A percentile compares a stretch with the other conserved stretches of the same genome.
Evolutionary conservation across 1,140 invertebrate genomes (phyloP).

Genomic region (Philopotamus ludificatus): DNA sequence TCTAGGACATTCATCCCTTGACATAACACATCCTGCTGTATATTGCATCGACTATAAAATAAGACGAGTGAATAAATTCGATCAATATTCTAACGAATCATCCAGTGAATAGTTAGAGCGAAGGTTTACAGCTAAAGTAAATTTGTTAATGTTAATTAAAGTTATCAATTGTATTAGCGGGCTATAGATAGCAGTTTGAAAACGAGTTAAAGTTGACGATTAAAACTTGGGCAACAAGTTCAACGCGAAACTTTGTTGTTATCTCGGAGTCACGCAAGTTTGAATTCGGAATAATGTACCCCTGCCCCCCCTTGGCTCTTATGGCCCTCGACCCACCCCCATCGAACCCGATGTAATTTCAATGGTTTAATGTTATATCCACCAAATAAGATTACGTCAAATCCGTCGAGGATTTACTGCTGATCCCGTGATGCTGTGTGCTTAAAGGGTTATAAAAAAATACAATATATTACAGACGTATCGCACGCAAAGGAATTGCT

Average conservation of each 20-base stretch:
- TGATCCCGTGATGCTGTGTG: background rate
- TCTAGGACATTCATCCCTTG: background rate
- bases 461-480: too few relatives aligned
- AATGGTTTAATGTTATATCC: slow-evolving; percentile 5
- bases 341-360: background rate
- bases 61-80: too few relatives aligned
- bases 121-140: background rate
- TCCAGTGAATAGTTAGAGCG: background rate
- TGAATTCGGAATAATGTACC: slow-evolving; percentile 5
- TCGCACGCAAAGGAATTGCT: too few relatives aligned
- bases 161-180: background rate
- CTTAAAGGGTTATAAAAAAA: too few relatives aligned
- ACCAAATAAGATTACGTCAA: background rate
- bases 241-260: background rate
- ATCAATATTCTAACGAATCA: too few relatives aligned
- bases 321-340: background rate
- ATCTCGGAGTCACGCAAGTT: slow-evolving; percentile 2
- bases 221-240: background rate
- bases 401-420: background rate
- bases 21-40: too few relatives aligned
- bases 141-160: background rate
- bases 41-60: too few relatives aligned
- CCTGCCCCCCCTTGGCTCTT: background rate
- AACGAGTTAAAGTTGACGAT: slow-evolving; percentile 6
- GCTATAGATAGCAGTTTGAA: background rate